A percentile compares a stretch with the other conserved stretches of the same genome.
phyloP scores from a whole-genome alignment of 2,797 vertebrate genomes.

The Diceros bicornis region DNA sequence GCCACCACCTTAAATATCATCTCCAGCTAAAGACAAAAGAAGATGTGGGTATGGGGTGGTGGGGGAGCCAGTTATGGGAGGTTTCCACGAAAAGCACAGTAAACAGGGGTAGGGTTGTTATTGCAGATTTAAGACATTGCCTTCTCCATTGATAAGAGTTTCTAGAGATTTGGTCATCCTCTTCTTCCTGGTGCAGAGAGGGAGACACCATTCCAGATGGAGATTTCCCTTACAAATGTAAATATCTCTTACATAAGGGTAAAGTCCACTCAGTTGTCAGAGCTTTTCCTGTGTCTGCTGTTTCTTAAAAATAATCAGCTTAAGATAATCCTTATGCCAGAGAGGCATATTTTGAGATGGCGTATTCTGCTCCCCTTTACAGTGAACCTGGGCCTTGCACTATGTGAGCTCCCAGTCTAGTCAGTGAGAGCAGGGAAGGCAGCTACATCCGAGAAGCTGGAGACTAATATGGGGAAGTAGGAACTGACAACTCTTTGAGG shows the following conservation, averaged over 20 bases:
- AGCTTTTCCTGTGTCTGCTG: not conserved
- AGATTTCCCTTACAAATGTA: not conserved
- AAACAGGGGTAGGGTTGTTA: not conserved
- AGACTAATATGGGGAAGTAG: not conserved
- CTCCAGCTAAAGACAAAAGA: not conserved
- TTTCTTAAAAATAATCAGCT: conserved; percentile 2
- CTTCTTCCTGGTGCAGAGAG: not conserved
- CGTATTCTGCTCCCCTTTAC: not conserved
- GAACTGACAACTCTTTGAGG: not conserved
- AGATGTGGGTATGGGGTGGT: not conserved
- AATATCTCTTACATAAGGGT: not conserved
- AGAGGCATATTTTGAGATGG: not conserved
- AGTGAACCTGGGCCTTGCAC: not conserved
- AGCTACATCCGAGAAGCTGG: not conserved
- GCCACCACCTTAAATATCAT: not conserved
- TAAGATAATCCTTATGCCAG: not conserved
- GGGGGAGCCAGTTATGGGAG: not conserved
- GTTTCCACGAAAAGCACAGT: not conserved
- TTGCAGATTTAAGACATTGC: not conserved
- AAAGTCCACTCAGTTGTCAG: not conserved
- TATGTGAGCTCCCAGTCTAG: not conserved
- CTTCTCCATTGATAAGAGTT: not conserved
- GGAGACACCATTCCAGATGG: not conserved
- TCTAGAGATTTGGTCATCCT: not conserved
- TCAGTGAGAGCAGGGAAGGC: not conserved